Evolutionary conservation across 1,140 invertebrate genomes (phyloP).

Genomic region (Aphelenchoides fujianensis): DNA sequence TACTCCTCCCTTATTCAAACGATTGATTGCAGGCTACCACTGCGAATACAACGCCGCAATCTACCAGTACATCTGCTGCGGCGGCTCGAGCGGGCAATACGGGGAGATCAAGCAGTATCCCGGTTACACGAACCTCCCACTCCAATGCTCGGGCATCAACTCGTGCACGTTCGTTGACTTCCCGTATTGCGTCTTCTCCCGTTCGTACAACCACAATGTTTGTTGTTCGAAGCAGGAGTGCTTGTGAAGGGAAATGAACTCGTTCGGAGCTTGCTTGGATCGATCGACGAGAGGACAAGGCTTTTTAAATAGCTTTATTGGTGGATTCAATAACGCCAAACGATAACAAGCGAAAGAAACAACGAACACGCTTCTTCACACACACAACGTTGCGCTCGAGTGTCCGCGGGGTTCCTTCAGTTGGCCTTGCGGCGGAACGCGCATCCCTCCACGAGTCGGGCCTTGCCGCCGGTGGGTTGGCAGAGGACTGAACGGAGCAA

Average conservation of each 20-base stretch:
- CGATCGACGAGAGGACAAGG: no score
- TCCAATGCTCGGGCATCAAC: slow-evolving; percentile 48
- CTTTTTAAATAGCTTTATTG: slow-evolving; percentile 6
- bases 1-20: no score
- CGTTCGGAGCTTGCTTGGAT: background rate
- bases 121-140: slow-evolving; percentile 43
- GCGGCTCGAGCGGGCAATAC: slow-evolving; percentile 23
- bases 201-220: slow-evolving; percentile 45
- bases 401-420: background rate
- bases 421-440: slow-evolving; percentile 85
- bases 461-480: slow-evolving; percentile 95
- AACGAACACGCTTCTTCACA: background rate
- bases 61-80: slow-evolving; percentile 47
- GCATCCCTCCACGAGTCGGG: slow-evolving; percentile 92
- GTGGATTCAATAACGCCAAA: background rate
- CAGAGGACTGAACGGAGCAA: slow-evolving; percentile 76
- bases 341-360: background rate
- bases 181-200: slow-evolving; percentile 49
- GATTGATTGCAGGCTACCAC: no score
- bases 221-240: slow-evolving; percentile 29
- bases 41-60: slow-evolving; percentile 47
- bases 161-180: slow-evolving; percentile 49
- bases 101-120: slow-evolving; percentile 46
- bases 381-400: background rate
- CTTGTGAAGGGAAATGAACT: slow-evolving; percentile 21